phyloP scores from a whole-genome alignment of 2,888 invertebrate species.

The Melipona beecheii region DNA sequence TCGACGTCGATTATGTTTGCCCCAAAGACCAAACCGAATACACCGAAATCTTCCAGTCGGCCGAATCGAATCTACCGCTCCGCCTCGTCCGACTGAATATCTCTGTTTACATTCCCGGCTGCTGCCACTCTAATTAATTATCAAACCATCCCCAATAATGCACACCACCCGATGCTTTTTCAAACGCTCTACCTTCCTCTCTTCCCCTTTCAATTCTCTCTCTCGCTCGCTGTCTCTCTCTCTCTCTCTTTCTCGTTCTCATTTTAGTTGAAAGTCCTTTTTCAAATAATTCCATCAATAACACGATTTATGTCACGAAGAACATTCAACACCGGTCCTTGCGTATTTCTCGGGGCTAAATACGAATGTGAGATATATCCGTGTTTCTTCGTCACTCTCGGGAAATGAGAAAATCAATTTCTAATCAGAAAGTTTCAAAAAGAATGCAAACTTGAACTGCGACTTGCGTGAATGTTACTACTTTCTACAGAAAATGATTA shows the following conservation, averaged over 20 bases:
- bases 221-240: neutral
- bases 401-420: too few relatives aligned
- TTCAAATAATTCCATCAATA: neutral
- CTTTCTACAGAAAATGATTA: too few relatives aligned
- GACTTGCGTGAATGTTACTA: too few relatives aligned
- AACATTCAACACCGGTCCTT: too few relatives aligned
- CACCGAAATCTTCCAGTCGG: constrained; percentile 59
- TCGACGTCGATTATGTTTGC: constrained; percentile 77
- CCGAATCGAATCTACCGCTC: constrained; percentile 44
- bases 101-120: constrained; percentile 75
- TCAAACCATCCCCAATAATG: constrained; percentile 73
- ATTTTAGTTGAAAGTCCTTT: neutral
- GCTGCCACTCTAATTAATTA: constrained; percentile 82
- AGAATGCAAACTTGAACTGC: too few relatives aligned
- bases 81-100: constrained; percentile 58
- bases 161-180: constrained; percentile 36
- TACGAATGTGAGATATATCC: too few relatives aligned
- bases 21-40: constrained; percentile 68
- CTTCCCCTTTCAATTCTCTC: neutral
- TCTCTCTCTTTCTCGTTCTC: neutral
- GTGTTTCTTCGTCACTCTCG: neutral
- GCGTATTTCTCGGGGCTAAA: too few relatives aligned
- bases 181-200: constrained; percentile 2
- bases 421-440: too few relatives aligned
- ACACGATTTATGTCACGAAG: too few relatives aligned